A percentile compares a stretch with the other conserved stretches of the same genome.
Evolutionary conservation across 2,888 invertebrate genomes (phyloP).

Genomic region (Helicoverpa assulta): DNA sequence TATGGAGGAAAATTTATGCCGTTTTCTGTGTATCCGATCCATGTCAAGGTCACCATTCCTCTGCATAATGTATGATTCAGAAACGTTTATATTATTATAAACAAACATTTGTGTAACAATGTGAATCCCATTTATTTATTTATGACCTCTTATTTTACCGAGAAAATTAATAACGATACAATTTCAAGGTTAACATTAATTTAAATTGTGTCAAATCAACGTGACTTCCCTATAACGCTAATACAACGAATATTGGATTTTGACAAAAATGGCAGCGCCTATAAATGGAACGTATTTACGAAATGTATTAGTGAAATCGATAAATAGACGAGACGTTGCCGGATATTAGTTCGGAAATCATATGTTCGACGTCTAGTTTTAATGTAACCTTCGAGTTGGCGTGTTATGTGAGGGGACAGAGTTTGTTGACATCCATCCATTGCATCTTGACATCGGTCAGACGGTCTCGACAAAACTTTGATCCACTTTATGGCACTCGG

Average conservation of each 20-base stretch:
- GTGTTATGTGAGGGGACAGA: constrained; percentile 46
- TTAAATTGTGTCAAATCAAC: constrained; percentile 21
- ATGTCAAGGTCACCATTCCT: constrained; percentile 45
- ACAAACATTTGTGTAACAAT: constrained; percentile 24
- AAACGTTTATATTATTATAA: constrained; percentile 15
- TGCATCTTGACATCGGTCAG: constrained; percentile 55
- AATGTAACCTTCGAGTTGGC: constrained; percentile 49
- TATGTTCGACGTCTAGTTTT: constrained; percentile 63
- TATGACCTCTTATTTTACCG: constrained; percentile 25
- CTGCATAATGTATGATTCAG: constrained; percentile 22
- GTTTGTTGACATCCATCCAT: constrained; percentile 46
- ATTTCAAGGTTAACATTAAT: constrained; percentile 37
- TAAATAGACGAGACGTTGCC: constrained; percentile 53
- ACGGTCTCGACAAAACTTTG: constrained; percentile 37
- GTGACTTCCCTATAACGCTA: neutral
- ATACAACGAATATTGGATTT: constrained; percentile 17
- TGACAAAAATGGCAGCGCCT: constrained; percentile 15
- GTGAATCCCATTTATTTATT: constrained; percentile 9
- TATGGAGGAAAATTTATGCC: constrained; percentile 35
- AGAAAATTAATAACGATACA: constrained; percentile 23
- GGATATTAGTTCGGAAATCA: constrained; percentile 82
- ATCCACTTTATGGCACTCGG: constrained; percentile 43
- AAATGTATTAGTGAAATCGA: constrained; percentile 51
- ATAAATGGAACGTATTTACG: constrained; percentile 44
- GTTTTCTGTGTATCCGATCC: constrained; percentile 27